Evolutionary conservation across 2,797 vertebrate species (phyloP).

Genomic region (Vultur gryphus): DNA sequence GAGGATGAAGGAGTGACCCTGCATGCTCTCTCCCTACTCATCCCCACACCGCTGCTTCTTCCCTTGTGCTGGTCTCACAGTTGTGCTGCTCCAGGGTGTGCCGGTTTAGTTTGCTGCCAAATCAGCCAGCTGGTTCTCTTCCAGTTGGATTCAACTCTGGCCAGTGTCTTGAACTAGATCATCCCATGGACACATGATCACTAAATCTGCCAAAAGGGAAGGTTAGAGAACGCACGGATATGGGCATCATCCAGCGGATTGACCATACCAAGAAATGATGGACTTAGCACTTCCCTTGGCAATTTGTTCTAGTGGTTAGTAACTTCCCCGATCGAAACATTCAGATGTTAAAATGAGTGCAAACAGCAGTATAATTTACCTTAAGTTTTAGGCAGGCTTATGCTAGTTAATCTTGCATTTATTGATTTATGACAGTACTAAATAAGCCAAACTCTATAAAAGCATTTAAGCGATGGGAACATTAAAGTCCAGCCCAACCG

Average conservation of each 20-base stretch:
- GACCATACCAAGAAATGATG: neutral
- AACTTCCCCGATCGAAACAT: neutral
- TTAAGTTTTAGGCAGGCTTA: neutral
- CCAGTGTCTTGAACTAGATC: neutral
- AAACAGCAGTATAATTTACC: neutral
- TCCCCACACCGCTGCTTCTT: neutral
- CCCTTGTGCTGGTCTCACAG: neutral
- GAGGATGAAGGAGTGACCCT: neutral
- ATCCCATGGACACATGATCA: neutral
- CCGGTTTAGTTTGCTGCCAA: neutral
- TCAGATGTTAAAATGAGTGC: neutral
- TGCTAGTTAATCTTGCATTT: neutral
- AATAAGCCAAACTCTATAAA: neutral
- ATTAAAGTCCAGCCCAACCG: neutral
- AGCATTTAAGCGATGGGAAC: neutral
- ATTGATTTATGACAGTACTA: neutral
- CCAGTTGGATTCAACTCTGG: neutral
- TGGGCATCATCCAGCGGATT: neutral
- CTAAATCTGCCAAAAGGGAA: neutral
- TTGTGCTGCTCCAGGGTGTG: neutral
- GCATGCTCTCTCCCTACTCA: neutral
- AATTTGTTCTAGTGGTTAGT: neutral
- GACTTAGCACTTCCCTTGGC: neutral
- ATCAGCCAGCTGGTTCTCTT: conserved; percentile 8
- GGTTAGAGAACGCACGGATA: neutral